Conservation (phyloP, 2,113 vertebrate species). For the Microtus richardsoni region DNA sequence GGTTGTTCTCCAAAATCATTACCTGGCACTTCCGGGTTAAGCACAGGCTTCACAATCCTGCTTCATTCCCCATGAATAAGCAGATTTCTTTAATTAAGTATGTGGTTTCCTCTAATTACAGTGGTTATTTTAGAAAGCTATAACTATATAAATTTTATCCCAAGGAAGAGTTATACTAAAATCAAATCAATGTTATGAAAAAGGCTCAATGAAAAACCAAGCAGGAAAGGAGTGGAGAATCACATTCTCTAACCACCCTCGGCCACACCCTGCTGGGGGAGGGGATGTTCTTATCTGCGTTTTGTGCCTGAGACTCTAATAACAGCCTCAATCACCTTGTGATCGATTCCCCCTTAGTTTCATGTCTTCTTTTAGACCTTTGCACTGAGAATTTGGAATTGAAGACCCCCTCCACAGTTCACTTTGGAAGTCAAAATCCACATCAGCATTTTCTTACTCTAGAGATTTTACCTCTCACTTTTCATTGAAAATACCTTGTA, state of each 20-base stretch:
- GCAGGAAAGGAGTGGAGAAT: slow-evolving; percentile 71
- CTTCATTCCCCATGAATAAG: slow-evolving; percentile 63
- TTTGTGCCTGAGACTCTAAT: slow-evolving; percentile 55
- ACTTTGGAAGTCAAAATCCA: slow-evolving; percentile 31
- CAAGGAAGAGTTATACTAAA: slow-evolving; percentile 72
- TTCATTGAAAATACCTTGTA: slow-evolving; percentile 10
- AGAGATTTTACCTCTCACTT: not conserved
- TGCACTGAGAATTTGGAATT: not conserved
- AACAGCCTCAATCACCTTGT: slow-evolving; percentile 31
- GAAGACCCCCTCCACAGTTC: not conserved
- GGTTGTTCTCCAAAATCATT: slow-evolving; percentile 66
- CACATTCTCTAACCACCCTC: slow-evolving; percentile 53
- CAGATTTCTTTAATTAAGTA: slow-evolving; percentile 71
- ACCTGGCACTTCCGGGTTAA: slow-evolving; percentile 56
- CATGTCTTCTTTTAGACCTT: not conserved
- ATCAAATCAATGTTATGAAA: slow-evolving; percentile 66
- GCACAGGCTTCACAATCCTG: slow-evolving; percentile 53
- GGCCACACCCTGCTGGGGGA: not conserved
- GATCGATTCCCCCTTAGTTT: not conserved
- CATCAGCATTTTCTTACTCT: not conserved
- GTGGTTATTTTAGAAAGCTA: slow-evolving; percentile 69
- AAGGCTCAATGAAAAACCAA: slow-evolving; percentile 70
- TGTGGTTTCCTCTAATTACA: slow-evolving; percentile 80
- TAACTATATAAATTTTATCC: slow-evolving; percentile 80
- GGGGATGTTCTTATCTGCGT: slow-evolving; percentile 29